A percentile compares a stretch with the other conserved stretches of the same genome.
These are phyloP conservation scores for Anadara kagoshimensis DNA, from an alignment of 1,140 invertebrate species.

Conservation along the genomic window DNA sequence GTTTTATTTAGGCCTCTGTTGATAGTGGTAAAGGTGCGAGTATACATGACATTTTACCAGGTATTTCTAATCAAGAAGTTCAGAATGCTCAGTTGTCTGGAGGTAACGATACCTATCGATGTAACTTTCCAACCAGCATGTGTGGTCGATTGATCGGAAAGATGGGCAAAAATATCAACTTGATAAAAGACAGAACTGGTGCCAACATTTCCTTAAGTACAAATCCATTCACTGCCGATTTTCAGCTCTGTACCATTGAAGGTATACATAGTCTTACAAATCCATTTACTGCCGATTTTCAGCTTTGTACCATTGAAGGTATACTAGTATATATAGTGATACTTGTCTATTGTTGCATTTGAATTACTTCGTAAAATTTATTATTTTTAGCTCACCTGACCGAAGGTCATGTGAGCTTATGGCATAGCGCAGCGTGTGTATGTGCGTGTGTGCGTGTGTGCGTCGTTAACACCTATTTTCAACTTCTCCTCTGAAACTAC, in stretches of 20 bases:
- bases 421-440: too few relatives aligned
- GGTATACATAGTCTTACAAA: conserved; percentile 85
- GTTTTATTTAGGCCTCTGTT: conserved; percentile 81
- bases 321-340: background rate
- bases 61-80: conserved; percentile 17
- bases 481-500: too few relatives aligned
- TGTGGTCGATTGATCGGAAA: conserved; percentile 92
- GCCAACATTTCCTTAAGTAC: conserved; percentile 86
- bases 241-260: conserved; percentile 89
- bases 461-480: too few relatives aligned
- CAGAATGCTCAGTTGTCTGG: conserved; percentile 50
- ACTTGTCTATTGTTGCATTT: background rate
- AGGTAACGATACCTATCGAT: background rate
- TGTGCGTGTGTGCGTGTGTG: too few relatives aligned
- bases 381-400: too few relatives aligned
- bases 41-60: conserved; percentile 78
- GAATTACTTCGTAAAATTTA: background rate
- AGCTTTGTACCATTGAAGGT: conserved; percentile 90
- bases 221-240: conserved; percentile 81
- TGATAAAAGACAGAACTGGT: conserved; percentile 85
- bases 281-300: conserved; percentile 81
- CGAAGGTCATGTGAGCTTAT: too few relatives aligned
- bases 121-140: conserved; percentile 81
- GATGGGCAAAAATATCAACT: conserved; percentile 86
- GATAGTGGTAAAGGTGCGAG: conserved; percentile 86